Percentiles rank a stretch among this genome's conserved stretches.
These are phyloP conservation scores for Cydia strobilella DNA, from an alignment of 1,140 invertebrate species.

Conservation along the genomic window DNA sequence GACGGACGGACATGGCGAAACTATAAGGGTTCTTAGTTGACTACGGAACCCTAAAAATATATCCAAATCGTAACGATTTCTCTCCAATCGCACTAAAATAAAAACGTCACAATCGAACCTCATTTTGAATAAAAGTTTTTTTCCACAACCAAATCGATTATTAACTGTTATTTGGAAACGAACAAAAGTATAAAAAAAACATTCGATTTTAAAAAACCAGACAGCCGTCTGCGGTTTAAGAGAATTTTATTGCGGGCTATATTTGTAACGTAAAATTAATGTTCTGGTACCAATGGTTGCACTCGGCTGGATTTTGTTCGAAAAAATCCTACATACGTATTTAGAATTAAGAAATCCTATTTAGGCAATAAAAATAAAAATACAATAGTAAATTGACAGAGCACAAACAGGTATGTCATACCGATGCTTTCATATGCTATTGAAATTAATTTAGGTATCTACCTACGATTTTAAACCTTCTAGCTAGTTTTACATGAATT, in stretches of 20 bases:
- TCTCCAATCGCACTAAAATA: background rate
- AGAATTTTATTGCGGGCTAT: conserved; percentile 44
- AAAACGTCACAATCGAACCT: conserved; percentile 18
- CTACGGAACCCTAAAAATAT: too few species aligned
- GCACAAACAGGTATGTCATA: too few species aligned
- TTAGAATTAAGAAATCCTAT: background rate
- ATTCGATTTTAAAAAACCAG: conserved; percentile 45
- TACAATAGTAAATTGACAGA: too few species aligned
- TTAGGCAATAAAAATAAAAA: too few species aligned
- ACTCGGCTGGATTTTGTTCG: background rate
- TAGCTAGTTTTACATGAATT: too few species aligned
- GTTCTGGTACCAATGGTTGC: conserved; percentile 15
- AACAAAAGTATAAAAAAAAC: conserved; percentile 45
- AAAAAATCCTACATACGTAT: background rate
- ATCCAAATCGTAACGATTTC: conserved; percentile 2
- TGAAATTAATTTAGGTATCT: too few species aligned
- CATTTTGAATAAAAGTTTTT: conserved; percentile 10
- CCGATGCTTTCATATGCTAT: too few species aligned
- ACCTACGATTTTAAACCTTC: too few species aligned
- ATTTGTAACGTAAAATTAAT: conserved; percentile 40
- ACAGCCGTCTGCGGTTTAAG: conserved; percentile 53
- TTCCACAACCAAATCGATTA: conserved; percentile 34
- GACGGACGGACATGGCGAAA: too few species aligned
- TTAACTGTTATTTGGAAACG: conserved; percentile 50
- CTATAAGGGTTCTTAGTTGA: too few species aligned